Percentiles rank a stretch among this genome's conserved stretches.
phyloP scores from a whole-genome alignment of 2,113 vertebrate genomes.

The Camarhynchus parvulus region DNA sequence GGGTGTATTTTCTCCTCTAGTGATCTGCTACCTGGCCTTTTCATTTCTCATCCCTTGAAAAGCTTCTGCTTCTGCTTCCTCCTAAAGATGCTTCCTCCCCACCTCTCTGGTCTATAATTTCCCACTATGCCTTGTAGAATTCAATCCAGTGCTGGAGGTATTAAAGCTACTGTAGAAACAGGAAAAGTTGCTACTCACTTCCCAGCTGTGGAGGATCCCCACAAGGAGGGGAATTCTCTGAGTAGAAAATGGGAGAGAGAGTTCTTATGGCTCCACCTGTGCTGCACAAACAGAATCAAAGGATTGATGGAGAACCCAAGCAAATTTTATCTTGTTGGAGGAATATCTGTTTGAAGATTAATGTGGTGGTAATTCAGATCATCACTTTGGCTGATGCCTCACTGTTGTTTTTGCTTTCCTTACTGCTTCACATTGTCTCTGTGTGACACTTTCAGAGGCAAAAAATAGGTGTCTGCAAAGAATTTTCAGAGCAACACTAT shows the following conservation, averaged over 20 bases:
- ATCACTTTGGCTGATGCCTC: neutral
- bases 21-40: constrained; percentile 1
- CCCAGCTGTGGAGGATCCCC: neutral
- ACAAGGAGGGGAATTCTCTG: accelerated
- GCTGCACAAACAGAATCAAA: neutral
- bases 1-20: constrained; percentile 23
- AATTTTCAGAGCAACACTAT: neutral
- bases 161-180: neutral
- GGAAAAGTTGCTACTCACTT: neutral
- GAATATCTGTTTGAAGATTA: neutral
- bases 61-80: neutral
- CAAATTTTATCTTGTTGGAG: neutral
- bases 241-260: neutral
- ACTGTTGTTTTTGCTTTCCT: neutral
- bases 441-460: neutral
- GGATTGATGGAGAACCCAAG: neutral
- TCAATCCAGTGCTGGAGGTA: accelerated
- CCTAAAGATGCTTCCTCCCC: neutral
- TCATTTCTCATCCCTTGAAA: neutral
- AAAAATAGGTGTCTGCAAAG: neutral
- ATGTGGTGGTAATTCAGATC: neutral
- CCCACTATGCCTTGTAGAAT: neutral
- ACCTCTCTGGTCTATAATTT: neutral
- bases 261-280: accelerated
- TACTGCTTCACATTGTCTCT: neutral